A percentile compares a stretch with the other conserved stretches of the same genome.
phyloP scores from a whole-genome alignment of 1,140 invertebrate genomes.

The Pseudachorutes palmiensis region DNA sequence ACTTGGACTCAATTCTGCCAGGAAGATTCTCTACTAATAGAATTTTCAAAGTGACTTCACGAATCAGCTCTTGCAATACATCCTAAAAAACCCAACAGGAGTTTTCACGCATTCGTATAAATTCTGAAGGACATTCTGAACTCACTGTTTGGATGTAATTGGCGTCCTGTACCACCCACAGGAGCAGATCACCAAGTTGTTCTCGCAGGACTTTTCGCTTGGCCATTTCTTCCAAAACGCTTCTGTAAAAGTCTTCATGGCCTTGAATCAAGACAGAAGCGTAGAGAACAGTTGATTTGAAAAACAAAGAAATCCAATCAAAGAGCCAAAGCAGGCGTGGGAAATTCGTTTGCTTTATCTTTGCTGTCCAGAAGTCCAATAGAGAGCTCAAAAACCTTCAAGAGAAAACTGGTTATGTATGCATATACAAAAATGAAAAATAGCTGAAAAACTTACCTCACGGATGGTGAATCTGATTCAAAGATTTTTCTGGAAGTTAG shows the following conservation, averaged over 20 bases:
- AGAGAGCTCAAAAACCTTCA: slow-evolving; percentile 26
- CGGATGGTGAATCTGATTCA: slow-evolving; percentile 22
- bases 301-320: slow-evolving; percentile 33
- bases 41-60: background rate
- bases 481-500: slow-evolving; percentile 20
- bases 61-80: background rate
- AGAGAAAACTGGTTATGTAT: slow-evolving; percentile 2
- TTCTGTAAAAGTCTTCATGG: slow-evolving; percentile 24
- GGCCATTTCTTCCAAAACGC: background rate
- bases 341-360: background rate
- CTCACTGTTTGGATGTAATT: slow-evolving; percentile 22
- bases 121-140: background rate
- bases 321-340: slow-evolving; percentile 15
- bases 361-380: slow-evolving; percentile 29
- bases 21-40: background rate
- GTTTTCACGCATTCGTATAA: background rate
- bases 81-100: background rate
- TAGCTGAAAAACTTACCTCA: background rate
- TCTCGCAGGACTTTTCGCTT: slow-evolving; percentile 2
- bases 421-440: background rate
- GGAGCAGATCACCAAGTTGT: slow-evolving; percentile 14
- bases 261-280: slow-evolving; percentile 20
- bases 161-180: slow-evolving; percentile 17
- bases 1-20: background rate
- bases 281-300: slow-evolving; percentile 27